Evolutionary conservation across 2,888 invertebrate genomes (phyloP).

Genomic region (Andrena flavipes): DNA sequence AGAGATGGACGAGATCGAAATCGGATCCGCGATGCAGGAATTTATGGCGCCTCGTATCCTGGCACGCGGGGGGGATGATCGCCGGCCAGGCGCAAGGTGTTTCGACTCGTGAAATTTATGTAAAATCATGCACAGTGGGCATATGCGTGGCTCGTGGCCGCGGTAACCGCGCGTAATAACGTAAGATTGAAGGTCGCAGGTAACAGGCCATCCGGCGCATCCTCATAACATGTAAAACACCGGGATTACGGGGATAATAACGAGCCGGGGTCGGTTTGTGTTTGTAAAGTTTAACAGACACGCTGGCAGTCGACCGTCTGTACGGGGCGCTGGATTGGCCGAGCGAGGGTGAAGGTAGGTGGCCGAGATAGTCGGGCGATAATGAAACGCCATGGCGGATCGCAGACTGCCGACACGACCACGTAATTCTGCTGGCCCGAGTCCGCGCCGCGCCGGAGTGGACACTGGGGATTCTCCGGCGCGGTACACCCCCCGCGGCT

Average conservation of each 20-base stretch:
- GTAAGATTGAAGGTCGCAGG: constrained; percentile 79
- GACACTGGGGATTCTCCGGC: constrained; percentile 78
- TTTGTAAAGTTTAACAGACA: constrained; percentile 66
- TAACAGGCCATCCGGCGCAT: constrained; percentile 72
- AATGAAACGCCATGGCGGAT: constrained; percentile 78
- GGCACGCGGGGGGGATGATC: not conserved
- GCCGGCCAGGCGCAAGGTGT: constrained; percentile 42
- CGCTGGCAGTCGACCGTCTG: constrained; percentile 23
- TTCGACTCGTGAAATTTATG: constrained; percentile 77
- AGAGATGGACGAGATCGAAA: not conserved
- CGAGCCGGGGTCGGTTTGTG: constrained; percentile 63
- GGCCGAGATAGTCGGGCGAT: constrained; percentile 68
- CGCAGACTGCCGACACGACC: constrained; percentile 61
- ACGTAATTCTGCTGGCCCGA: constrained; percentile 73
- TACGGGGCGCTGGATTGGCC: constrained; percentile 12
- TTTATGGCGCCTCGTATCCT: constrained; percentile 6
- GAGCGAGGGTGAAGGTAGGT: constrained; percentile 25
- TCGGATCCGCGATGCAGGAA: not conserved
- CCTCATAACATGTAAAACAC: constrained; percentile 81
- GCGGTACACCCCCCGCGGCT: constrained; percentile 79
- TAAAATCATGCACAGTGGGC: constrained; percentile 76
- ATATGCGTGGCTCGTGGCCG: constrained; percentile 46
- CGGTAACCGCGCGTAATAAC: constrained; percentile 72
- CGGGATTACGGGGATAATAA: constrained; percentile 81
- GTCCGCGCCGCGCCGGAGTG: constrained; percentile 72